A percentile compares a stretch with the other conserved stretches of the same genome.
Evolutionary conservation across 2,888 invertebrate genomes (phyloP).

Genomic region (Pyrrhosoma nymphula): DNA sequence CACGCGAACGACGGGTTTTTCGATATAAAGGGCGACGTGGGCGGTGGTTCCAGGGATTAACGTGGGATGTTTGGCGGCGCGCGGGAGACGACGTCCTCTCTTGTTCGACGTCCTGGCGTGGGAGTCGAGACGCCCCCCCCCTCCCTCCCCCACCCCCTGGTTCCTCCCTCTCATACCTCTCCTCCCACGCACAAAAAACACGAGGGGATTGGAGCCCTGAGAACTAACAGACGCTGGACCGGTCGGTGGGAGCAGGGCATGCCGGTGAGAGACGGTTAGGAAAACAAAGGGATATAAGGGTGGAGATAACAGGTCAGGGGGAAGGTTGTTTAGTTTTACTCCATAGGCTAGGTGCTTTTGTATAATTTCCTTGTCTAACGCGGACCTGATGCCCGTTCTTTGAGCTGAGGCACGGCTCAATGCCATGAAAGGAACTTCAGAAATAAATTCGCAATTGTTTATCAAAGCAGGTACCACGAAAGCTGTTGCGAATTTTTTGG

Average conservation of each 20-base stretch:
- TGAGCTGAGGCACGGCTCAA: too few species aligned
- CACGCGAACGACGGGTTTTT: not conserved
- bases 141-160: not conserved
- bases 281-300: not conserved
- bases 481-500: too few species aligned
- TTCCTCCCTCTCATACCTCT: not conserved
- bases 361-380: not conserved
- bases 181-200: not conserved
- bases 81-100: not conserved
- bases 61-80: not conserved
- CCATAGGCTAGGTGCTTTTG: not conserved
- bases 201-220: not conserved
- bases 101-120: not conserved
- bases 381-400: not conserved
- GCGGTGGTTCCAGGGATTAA: not conserved
- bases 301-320: not conserved
- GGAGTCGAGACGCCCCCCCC: not conserved
- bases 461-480: too few species aligned
- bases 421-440: too few species aligned
- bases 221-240: not conserved
- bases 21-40: not conserved
- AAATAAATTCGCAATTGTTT: too few species aligned
- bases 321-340: not conserved
- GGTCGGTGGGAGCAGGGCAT: not conserved
- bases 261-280: not conserved